Base-by-base conservation (phyloP, 2,113 vertebrate genomes). In the Parotia lawesii region DNA sequence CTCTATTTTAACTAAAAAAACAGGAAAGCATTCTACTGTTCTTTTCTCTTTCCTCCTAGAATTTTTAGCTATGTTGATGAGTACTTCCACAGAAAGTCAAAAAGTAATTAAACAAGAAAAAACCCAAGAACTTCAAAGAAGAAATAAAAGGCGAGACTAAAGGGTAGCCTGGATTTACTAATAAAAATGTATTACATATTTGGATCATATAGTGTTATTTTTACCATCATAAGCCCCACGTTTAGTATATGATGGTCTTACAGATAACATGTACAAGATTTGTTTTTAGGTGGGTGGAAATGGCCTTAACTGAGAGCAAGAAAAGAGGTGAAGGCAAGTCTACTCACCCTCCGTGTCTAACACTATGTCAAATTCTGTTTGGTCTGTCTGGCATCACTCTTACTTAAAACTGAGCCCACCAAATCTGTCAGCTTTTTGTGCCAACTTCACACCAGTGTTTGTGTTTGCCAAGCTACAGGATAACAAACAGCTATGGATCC, bases 1-100 rank as follows among this genome's bases (percentile, higher is more conserved):
- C 31, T 82, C 76, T 33, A 50, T 82, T 85, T 82, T 84, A 94
- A 95, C 85, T 83, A n/a, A 91, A 94, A 83, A 48, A 67, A 8
- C 82, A 85, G 57, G 51, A 78, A 93, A 10, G 8, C 11, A 17
- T 70, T 64, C 29, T 57, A 10, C 15, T 60, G 1, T 28, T 86
- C 35, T 84, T 78, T 64, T 17, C 8, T 37, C 6, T 71, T 74
- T 60, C 60, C 15, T 61, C n/a, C 13, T 57, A 57, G 53, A 66
- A 66, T 80, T 64, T 93, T 91, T 90, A 87, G 38, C 44, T 62
- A 11, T 31, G 21, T 18, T 33, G 45, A 47, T 8, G 12, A 54
- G 4, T 60, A 70, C 47, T 58, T 80, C 72, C 47, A 56, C 21
- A 77, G 40, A 71, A 76, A 81, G n/a, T 17, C n/a, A 67, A 81